Evolutionary conservation across 1,140 invertebrate genomes (phyloP), one percentile per base, ranked within the genome.

Genomic region (Drosophila baimaii): DNA sequence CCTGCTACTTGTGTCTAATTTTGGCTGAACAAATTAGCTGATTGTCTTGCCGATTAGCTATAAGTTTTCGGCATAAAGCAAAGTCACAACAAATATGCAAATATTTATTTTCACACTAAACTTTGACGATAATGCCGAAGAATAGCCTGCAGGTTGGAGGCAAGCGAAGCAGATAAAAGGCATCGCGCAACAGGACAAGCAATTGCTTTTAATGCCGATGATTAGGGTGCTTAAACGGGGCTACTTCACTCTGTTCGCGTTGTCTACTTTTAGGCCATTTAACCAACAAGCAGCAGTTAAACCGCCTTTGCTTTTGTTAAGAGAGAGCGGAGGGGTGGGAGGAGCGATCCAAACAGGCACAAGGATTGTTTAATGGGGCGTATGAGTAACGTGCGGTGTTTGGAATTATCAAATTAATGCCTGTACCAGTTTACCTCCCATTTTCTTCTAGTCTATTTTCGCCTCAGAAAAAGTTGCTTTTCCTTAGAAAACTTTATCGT

Each of bases 201-300:
- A 81, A 63, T 81, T 80, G 72, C 78, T 73, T 77, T 81, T 81
- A 81, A 81, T 66, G 72, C 57, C 61, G 47, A 68, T 81, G 65
- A 81, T 81, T 81, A 76, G 68, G 37, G 56, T 43, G 54, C 78
- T 72, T 76, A 66, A 51, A 37, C 35, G 29, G 23, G 59, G 66
- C 56, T 63, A 77, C 72, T 81, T 77, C 57, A 49, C 64, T 41
- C 43, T 72, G 54, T 44, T 46, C 25, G 77, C 80, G 66, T 81
- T 81, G 78, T 66, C 78, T 81, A 77, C 54, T 81, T 77, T 66
- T 81, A 49, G 73, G 79, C 66, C 73, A 81, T 81, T 81, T 81
- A 81, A 72, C 73, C 66, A 49, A 77, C 49, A 68, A 63, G 41
- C 64, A 41, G 39, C 49, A 68, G 62, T 78, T 62, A 58, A 73